Base-by-base conservation (phyloP, 1,140 invertebrate genomes). In the Drosophila parvula region DNA sequence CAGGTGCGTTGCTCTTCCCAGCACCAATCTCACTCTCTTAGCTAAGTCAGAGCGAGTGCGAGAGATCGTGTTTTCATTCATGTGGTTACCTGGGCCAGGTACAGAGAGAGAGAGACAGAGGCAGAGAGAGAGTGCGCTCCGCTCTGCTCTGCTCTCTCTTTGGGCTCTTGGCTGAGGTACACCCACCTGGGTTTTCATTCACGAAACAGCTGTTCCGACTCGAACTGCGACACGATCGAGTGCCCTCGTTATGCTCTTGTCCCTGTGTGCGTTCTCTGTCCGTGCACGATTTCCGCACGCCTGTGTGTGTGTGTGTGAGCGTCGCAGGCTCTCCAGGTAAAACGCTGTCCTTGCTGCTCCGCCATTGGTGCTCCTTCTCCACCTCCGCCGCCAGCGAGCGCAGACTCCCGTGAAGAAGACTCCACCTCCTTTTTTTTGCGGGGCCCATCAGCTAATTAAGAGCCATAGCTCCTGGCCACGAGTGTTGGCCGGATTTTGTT, bases 141-240 rank as follows among this genome's bases (percentile, higher is more conserved):
- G 32, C 36, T 38, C 34, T 5, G 32, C 48, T 55, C 38, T 30
- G 45, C 58, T 53, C 48, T 18, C 12, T 47, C 41, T 4, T 27
- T 28, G 14, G 32, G 50, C 48, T 48, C 44, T 48, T 22, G 47
- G 62, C 83, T 51, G 51, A 55, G 34, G 34, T 38, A 55, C 82
- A 90, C 77, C 84, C 81, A 78, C 84, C 62, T 89, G 84, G 80
- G 59, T 73, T 88, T 88, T 88, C 84, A 88, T 88, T 88, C 85
- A 88, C 69, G 67, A 89, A 88, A 88, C 84, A 88, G 84, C 84
- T 88, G 84, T 88, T 88, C 51, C 74, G 53, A 64, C 81, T 86
- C 81, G 81, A 79, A 84, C 81, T 77, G 81, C 81, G 81, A 84
- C 81, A 84, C 81, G 83, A 86, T 86, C 83, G 83, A 88, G 83